Conservation (phyloP, 2,113 vertebrate species). For the Burhinus bistriatus region DNA sequence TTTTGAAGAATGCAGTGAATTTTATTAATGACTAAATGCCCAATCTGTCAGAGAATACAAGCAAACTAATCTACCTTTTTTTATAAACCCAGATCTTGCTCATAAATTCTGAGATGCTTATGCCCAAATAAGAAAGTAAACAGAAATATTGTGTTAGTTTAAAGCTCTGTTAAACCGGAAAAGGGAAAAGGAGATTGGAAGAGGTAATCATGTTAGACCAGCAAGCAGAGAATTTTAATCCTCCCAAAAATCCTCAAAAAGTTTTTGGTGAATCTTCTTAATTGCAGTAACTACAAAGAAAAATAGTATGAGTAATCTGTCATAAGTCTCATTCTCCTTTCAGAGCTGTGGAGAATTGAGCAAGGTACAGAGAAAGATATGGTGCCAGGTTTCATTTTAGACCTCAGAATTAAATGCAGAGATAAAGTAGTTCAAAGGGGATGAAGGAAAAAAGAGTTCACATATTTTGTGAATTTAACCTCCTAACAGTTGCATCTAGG, state of each 20-base stretch:
- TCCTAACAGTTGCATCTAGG: neutral
- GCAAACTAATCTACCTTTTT: neutral
- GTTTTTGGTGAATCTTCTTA: conserved; percentile 28
- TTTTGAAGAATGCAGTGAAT: neutral
- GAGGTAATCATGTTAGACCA: neutral
- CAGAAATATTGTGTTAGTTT: neutral
- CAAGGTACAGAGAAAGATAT: conserved; percentile 7
- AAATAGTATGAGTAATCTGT: conserved; percentile 34
- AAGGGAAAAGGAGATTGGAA: neutral
- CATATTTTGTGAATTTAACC: neutral
- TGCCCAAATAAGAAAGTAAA: neutral
- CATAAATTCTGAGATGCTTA: neutral
- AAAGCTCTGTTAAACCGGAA: neutral
- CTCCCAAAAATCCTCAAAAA: neutral
- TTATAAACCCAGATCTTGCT: neutral
- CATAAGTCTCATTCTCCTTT: conserved; percentile 24
- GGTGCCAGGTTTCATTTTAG: neutral
- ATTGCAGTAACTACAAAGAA: conserved; percentile 55
- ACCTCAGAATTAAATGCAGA: conserved; percentile 46
- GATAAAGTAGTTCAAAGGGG: conserved; percentile 46
- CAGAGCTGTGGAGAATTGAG: conserved; percentile 32
- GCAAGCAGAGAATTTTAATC: conserved; percentile 1
- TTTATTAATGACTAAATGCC: neutral
- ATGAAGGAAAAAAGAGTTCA: neutral
- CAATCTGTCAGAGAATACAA: neutral